Evolutionary conservation across 2,888 invertebrate species (phyloP).

Genomic region (Torymus texanus): DNA sequence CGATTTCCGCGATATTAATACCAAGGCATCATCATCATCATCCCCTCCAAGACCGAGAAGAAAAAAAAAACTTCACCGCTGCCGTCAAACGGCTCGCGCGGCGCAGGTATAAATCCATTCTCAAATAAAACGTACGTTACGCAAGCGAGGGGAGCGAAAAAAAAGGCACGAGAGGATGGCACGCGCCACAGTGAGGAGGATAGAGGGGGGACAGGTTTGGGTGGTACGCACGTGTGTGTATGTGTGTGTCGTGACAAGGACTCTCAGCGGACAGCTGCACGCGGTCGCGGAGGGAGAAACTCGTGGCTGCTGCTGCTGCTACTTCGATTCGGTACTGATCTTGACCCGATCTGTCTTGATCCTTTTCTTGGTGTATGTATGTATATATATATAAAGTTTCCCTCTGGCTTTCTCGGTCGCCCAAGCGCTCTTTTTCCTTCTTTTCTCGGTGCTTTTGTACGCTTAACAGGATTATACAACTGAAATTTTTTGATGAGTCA

Average conservation of each 20-base stretch:
- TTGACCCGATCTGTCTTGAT: conserved; percentile 64
- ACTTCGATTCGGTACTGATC: conserved; percentile 59
- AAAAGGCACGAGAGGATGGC: conserved; percentile 59
- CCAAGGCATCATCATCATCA: background rate
- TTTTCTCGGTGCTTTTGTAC: conserved; percentile 11
- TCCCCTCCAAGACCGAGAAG: no score
- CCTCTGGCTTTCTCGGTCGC: background rate
- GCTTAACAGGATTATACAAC: background rate
- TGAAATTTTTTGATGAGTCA: background rate
- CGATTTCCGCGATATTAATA: conserved; percentile 26
- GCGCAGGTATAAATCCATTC: conserved; percentile 43
- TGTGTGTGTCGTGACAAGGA: background rate
- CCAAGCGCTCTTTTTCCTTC: conserved; percentile 23
- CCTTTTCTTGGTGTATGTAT: no score
- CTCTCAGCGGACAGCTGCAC: background rate
- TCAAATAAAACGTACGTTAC: conserved; percentile 44
- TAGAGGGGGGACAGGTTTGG: conserved; percentile 54
- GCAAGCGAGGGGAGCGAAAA: conserved; percentile 37
- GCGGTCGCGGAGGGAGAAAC: conserved; percentile 30
- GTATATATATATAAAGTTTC: no score
- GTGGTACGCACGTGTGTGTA: background rate
- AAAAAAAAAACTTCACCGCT: background rate
- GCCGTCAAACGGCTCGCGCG: conserved; percentile 20
- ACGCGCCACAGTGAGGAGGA: conserved; percentile 61
- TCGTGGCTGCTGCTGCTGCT: conserved; percentile 52